phyloP scores from a whole-genome alignment of 2,797 vertebrate genomes.

The Lepilemur septentrionalis region DNA sequence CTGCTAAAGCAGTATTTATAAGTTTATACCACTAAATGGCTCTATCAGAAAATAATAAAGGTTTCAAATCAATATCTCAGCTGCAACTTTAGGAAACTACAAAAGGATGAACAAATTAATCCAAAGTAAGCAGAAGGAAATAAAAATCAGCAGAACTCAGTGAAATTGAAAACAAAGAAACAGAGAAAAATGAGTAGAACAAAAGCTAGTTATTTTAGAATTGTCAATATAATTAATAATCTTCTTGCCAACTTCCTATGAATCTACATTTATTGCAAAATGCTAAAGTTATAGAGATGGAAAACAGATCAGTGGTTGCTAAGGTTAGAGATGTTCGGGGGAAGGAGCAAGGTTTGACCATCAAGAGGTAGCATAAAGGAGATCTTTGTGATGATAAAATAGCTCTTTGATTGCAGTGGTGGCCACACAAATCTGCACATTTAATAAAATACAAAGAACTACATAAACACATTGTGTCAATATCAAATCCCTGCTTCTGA shows the following conservation, averaged over 20 bases:
- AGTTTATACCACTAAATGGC: background rate
- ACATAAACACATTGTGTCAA: background rate
- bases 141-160: background rate
- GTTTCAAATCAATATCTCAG: background rate
- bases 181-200: background rate
- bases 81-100: background rate
- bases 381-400: background rate
- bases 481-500: background rate
- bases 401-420: background rate
- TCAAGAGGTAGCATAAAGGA: background rate
- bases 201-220: background rate
- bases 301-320: background rate
- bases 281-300: background rate
- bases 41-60: background rate
- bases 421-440: background rate
- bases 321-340: background rate
- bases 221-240: background rate
- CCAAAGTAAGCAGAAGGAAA: background rate
- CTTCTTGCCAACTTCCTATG: background rate
- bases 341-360: background rate
- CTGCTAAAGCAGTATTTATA: background rate
- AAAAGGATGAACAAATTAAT: constrained; percentile 1
- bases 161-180: background rate
- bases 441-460: background rate
- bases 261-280: background rate